phyloP scores from a whole-genome alignment of 2,113 vertebrate genomes.

The Centropus bengalensis region DNA sequence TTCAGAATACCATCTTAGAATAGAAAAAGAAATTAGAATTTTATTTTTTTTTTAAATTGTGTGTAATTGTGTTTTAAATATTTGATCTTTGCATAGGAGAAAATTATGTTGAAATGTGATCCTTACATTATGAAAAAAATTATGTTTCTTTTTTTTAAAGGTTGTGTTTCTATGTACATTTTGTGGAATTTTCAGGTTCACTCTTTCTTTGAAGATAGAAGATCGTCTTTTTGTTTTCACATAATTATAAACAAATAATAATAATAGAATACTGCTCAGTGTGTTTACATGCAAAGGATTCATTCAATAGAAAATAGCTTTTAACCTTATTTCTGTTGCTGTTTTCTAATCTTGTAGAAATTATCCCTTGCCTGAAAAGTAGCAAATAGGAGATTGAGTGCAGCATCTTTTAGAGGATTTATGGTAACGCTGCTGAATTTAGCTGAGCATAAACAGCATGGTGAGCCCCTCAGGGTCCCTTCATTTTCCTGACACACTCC shows the following conservation, averaged over 20 bases:
- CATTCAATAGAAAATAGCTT: neutral
- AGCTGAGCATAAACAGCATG: conserved; percentile 73
- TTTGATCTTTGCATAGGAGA: neutral
- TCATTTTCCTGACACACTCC: conserved; percentile 81
- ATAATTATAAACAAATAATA: neutral
- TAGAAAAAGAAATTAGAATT: neutral
- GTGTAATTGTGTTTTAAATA: neutral
- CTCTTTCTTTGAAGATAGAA: neutral
- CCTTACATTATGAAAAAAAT: neutral
- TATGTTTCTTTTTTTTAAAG: neutral
- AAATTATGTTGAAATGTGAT: neutral
- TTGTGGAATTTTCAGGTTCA: neutral
- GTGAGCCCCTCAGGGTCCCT: conserved; percentile 78
- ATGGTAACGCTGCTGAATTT: conserved; percentile 59
- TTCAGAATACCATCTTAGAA: neutral
- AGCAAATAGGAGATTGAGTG: neutral
- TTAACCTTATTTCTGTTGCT: neutral
- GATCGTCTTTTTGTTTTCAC: neutral
- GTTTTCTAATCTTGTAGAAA: neutral
- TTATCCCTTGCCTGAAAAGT: neutral
- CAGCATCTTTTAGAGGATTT: conserved; percentile 73
- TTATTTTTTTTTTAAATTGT: neutral
- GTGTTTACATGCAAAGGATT: neutral
- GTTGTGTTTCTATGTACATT: neutral
- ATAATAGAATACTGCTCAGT: neutral